Percentiles rank a stretch among this genome's conserved stretches.
Evolutionary conservation across 1,140 invertebrate species (phyloP).

Genomic region (Luehdorfia chinensis): DNA sequence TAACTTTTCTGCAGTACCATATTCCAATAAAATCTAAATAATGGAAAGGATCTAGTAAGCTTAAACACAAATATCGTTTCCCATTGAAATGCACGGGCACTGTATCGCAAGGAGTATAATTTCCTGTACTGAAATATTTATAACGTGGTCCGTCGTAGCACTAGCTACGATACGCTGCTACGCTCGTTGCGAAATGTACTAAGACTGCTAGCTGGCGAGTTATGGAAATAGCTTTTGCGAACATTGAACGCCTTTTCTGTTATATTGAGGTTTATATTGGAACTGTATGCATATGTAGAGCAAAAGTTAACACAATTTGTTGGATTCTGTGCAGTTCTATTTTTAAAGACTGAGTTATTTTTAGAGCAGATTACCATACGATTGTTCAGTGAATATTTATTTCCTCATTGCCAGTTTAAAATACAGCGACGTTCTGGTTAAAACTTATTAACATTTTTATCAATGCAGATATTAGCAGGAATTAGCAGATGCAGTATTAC

Average conservation of each 20-base stretch:
- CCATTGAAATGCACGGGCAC: slow-evolving; percentile 48
- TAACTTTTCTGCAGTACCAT: background rate
- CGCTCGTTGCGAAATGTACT: slow-evolving; percentile 40
- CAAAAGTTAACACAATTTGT: background rate
- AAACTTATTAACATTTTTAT: too few relatives aligned
- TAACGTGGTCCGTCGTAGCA: slow-evolving; percentile 48
- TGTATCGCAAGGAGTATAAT: slow-evolving; percentile 67
- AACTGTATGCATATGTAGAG: background rate
- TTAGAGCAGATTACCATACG: too few relatives aligned
- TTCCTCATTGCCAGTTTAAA: too few relatives aligned
- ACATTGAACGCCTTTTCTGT: slow-evolving; percentile 37
- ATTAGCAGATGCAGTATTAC: too few relatives aligned
- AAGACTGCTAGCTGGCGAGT: slow-evolving; percentile 42
- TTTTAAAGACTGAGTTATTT: too few relatives aligned
- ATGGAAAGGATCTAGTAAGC: slow-evolving; percentile 29
- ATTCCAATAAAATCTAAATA: slow-evolving; percentile 23
- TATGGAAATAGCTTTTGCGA: slow-evolving; percentile 52
- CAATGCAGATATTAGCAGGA: too few relatives aligned
- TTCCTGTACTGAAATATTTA: slow-evolving; percentile 74
- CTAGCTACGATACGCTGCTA: slow-evolving; percentile 31
- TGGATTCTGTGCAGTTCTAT: background rate
- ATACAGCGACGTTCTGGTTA: too few relatives aligned
- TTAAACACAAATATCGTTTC: slow-evolving; percentile 42
- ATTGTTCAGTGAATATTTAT: too few relatives aligned
- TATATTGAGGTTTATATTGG: slow-evolving; percentile 29